Percentiles rank a stretch among this genome's conserved stretches.
These are phyloP conservation scores for Periophthalmus magnuspinnatus DNA, from an alignment of 2,797 vertebrate genomes.

Conservation along the genomic window DNA sequence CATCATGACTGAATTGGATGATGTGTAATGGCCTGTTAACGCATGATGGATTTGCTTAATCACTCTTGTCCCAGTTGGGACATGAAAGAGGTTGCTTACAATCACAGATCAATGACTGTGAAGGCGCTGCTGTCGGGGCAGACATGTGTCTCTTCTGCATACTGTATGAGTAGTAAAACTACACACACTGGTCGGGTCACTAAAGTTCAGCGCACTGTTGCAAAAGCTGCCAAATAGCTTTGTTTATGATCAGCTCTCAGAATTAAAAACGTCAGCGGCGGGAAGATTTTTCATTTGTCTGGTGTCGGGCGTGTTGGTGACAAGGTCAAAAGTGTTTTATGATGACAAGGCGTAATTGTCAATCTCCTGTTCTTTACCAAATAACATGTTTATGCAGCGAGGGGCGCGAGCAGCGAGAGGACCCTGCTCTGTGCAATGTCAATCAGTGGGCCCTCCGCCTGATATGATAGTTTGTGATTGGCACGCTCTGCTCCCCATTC, in stretches of 20 bases:
- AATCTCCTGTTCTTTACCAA: slow-evolving; percentile 30
- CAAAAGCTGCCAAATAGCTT: slow-evolving; percentile 8
- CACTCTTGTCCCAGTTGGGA: slow-evolving; percentile 55
- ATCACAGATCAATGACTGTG: slow-evolving; percentile 69
- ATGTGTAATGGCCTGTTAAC: slow-evolving; percentile 67
- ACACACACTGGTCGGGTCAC: slow-evolving; percentile 17
- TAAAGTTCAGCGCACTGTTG: slow-evolving; percentile 37
- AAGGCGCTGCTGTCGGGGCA: slow-evolving; percentile 31
- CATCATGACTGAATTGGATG: slow-evolving; percentile 63
- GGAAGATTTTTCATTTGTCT: slow-evolving; percentile 23
- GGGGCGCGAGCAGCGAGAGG: slow-evolving; percentile 29
- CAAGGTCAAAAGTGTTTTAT: slow-evolving; percentile 49
- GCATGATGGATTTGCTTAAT: slow-evolving; percentile 68
- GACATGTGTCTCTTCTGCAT: slow-evolving; percentile 35
- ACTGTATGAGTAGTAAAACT: slow-evolving; percentile 27
- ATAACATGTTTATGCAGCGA: slow-evolving; percentile 43
- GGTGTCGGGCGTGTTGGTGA: slow-evolving; percentile 32
- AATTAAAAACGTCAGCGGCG: slow-evolving; percentile 29
- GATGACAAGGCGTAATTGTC: slow-evolving; percentile 52
- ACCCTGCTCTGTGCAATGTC: slow-evolving; percentile 50
- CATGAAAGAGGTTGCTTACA: slow-evolving; percentile 62
- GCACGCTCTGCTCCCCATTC: slow-evolving; percentile 52
- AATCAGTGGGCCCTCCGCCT: slow-evolving; percentile 45
- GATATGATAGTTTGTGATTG: slow-evolving; percentile 53
- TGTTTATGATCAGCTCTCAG: slow-evolving; percentile 26